Evolutionary conservation across 1,140 invertebrate species (phyloP), one percentile per base, ranked within the genome.

Genomic region (Euura lappo): DNA sequence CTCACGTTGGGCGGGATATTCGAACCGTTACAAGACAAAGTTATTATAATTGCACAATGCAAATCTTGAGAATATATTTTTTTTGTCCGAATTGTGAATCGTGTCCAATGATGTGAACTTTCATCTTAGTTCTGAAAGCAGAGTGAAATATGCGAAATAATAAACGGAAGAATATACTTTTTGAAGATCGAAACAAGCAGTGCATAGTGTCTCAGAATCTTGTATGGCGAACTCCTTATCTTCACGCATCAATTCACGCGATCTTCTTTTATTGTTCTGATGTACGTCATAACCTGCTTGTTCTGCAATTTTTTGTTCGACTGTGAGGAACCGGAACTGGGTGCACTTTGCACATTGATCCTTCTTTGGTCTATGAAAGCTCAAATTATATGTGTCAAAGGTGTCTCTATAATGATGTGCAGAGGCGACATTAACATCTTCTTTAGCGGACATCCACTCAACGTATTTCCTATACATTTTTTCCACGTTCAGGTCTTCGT

Each of bases 141-240:
- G 47, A 46, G 45, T 70, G 10, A 28, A 28, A 28, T 28, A 28
- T 28, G 28, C 44, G 10, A 3, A 5, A 42, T 45, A 8, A 51
- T 51, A 51, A 51, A 51, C 47, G 7, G 47, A 51, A 51, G 2
- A 70, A 70, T 13, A 65, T 10, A 76, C 73, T 67, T 77, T 72
- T 71, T 79, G 70, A 13, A 77, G n/a, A 69, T 79, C 76, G 42
- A 79, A 71, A 42, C 44, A 72, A 45, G 74, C 71, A 51, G n/a
- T n/a, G 47, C 47, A 51, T 51, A 51, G n/a, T 51, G 42, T 6
- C 43, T 45, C 45, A 4, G 10, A 47, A 28, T 70, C 45, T 51
- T 70, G 44, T 70, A 51, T 70, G 51, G 69, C 69, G 45, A 70
- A 70, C 11, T 70, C 47, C n/a, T 70, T 70, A 47, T 70, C 69